Percentiles rank a stretch among this genome's conserved stretches.
These are phyloP conservation scores for Pan paniscus DNA, from an alignment of 2,113 vertebrate species.

Conservation along the genomic window DNA sequence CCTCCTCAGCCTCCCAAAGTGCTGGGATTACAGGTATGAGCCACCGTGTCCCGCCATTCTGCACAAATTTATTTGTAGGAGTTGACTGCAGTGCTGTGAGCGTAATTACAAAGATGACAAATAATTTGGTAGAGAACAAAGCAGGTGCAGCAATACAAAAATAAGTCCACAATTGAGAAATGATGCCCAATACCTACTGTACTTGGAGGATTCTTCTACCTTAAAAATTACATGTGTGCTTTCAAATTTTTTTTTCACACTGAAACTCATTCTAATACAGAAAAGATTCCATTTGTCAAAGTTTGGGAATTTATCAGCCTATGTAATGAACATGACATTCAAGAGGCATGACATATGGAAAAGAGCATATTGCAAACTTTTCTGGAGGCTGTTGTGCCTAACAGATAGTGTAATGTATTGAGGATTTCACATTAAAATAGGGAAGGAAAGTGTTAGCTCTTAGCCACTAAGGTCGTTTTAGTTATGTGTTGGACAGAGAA, in stretches of 20 bases:
- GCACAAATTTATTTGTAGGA: neutral
- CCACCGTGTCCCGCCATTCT: neutral
- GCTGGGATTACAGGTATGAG: no score
- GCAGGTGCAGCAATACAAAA: neutral
- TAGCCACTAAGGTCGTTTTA: neutral
- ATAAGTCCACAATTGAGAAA: neutral
- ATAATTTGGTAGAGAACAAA: constrained; percentile 15
- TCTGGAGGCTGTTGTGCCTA: neutral
- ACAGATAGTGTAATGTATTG: neutral
- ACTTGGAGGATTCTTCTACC: neutral
- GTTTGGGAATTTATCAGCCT: neutral
- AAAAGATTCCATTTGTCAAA: neutral
- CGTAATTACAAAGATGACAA: neutral
- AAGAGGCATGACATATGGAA: neutral
- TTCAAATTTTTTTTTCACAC: constrained; percentile 4
- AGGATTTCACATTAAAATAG: neutral
- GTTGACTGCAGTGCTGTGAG: neutral
- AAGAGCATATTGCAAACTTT: neutral
- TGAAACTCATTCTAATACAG: constrained; percentile 18
- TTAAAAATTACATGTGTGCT: neutral
- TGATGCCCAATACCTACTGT: neutral
- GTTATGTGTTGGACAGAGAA: neutral
- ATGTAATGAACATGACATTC: neutral
- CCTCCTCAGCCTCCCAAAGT: no score
- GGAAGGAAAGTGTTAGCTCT: neutral